Evolutionary conservation across 2,797 vertebrate genomes (phyloP).

Genomic region (Chromobotia macracanthus): DNA sequence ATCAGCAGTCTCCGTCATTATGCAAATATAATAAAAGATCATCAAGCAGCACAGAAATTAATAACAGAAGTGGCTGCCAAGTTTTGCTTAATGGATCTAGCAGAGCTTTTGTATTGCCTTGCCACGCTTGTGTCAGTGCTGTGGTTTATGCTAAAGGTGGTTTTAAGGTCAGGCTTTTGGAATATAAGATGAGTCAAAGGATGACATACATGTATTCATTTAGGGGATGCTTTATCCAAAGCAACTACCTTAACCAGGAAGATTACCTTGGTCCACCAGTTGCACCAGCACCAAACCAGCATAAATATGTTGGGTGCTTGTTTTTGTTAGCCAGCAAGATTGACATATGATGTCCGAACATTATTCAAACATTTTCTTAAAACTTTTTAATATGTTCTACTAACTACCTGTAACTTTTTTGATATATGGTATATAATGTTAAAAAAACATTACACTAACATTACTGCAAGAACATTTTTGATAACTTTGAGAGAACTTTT

Average conservation of each 20-base stretch:
- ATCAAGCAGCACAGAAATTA: slow-evolving; percentile 65
- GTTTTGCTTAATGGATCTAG: slow-evolving; percentile 67
- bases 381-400: no score
- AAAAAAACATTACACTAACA: no score
- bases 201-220: neutral
- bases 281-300: neutral
- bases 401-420: no score
- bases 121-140: slow-evolving; percentile 6
- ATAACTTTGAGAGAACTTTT: no score
- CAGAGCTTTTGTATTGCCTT: slow-evolving; percentile 38
- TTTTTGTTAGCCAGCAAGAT: neutral
- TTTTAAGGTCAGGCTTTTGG: slow-evolving; percentile 1
- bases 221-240: neutral
- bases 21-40: slow-evolving; percentile 80
- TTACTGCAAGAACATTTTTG: no score
- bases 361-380: no score
- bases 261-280: neutral
- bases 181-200: neutral
- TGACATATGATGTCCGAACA: neutral
- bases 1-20: slow-evolving; percentile 78
- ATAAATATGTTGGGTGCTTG: neutral
- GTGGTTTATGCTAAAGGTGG: slow-evolving; percentile 22
- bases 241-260: neutral
- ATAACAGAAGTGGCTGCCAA: slow-evolving; percentile 70
- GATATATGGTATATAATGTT: no score